Conservation (phyloP, 2,113 vertebrate species). For the Atlantisia rogersi region DNA sequence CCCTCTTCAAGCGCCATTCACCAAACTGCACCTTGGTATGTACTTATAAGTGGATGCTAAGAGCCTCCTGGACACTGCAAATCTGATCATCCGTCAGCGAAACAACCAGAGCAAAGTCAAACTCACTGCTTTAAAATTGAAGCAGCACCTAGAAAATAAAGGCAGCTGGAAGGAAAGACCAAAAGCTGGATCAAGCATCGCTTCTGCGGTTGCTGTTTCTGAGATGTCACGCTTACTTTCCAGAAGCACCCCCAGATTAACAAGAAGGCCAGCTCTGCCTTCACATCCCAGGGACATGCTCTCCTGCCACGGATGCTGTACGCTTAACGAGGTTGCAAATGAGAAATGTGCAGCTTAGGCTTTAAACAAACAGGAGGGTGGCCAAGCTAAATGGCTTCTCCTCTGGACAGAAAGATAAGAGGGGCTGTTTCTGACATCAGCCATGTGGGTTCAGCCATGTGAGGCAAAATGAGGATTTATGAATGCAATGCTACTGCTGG, state of each 20-base stretch:
- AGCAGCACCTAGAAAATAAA: neutral
- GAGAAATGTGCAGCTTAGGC: conserved; percentile 18
- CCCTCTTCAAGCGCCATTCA: neutral
- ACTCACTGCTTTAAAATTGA: neutral
- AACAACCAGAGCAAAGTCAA: neutral
- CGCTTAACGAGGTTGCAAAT: neutral
- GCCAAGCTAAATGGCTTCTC: neutral
- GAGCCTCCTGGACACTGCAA: conserved; percentile 34
- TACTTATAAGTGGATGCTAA: conserved; percentile 26
- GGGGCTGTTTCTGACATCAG: neutral
- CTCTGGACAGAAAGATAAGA: neutral
- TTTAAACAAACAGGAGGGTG: neutral
- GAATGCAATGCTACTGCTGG: conserved; percentile 70
- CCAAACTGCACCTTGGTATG: neutral
- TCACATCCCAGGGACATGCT: neutral
- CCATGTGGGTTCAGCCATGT: neutral
- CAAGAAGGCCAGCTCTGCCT: neutral
- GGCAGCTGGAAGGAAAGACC: neutral
- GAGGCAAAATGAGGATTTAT: conserved; percentile 78
- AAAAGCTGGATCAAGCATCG: rapidly evolving
- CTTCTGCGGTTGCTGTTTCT: neutral
- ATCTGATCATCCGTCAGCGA: neutral
- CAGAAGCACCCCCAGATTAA: conserved; percentile 10
- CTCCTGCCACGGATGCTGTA: neutral
- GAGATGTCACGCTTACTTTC: neutral